A percentile compares a stretch with the other conserved stretches of the same genome.
Conservation (phyloP, 2,888 invertebrate species). For the Parnassius smintheus region DNA sequence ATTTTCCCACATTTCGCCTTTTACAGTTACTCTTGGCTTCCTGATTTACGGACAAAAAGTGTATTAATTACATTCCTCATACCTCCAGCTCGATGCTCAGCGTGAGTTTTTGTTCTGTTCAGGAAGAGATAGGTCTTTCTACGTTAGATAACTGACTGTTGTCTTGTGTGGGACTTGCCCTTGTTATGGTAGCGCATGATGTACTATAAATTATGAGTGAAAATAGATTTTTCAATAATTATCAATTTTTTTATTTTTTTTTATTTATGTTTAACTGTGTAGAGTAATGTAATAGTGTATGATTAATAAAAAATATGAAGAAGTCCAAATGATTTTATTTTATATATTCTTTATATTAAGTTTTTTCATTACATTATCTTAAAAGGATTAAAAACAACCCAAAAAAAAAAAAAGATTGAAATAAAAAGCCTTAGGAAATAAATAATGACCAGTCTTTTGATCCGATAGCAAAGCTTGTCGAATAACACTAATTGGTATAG, state of each 20-base stretch:
- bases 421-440: too few species aligned
- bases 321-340: too few species aligned
- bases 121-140: slow-evolving; percentile 51
- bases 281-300: neutral
- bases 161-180: slow-evolving; percentile 28
- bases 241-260: too few species aligned
- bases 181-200: slow-evolving; percentile 17
- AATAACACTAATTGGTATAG: too few species aligned
- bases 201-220: neutral
- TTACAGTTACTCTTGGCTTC: slow-evolving; percentile 75
- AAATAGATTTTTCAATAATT: neutral
- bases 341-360: neutral
- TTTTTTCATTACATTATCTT: neutral
- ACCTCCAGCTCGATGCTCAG: slow-evolving; percentile 46
- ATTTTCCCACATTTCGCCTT: slow-evolving; percentile 78
- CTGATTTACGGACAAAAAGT: slow-evolving; percentile 70
- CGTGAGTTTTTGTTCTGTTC: slow-evolving; percentile 45
- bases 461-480: too few species aligned
- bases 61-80: slow-evolving; percentile 71
- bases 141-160: slow-evolving; percentile 47
- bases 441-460: too few species aligned
- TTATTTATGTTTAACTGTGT: neutral
- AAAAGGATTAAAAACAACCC: too few species aligned
- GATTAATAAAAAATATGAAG: neutral
- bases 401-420: too few species aligned